Evolutionary conservation across 2,113 vertebrate genomes (phyloP).

Genomic region (Progne subis): DNA sequence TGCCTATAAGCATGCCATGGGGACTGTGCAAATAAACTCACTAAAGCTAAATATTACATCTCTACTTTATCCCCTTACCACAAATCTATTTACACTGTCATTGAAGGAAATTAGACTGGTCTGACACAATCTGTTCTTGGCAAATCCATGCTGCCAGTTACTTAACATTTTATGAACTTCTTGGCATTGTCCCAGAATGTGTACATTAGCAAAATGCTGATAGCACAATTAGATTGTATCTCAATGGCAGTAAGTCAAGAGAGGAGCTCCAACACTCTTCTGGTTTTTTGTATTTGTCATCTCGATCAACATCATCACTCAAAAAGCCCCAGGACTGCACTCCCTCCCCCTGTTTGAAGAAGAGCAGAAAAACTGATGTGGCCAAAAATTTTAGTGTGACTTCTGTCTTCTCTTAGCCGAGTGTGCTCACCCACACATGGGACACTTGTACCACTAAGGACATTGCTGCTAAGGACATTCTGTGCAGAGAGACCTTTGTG

Average conservation of each 20-base stretch:
- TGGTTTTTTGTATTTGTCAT: neutral
- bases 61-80: neutral
- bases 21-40: neutral
- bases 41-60: neutral
- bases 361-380: neutral
- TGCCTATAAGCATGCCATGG: accelerated
- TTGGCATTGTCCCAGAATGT: neutral
- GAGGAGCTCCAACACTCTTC: neutral
- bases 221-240: neutral
- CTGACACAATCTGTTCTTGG: neutral
- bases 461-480: accelerated
- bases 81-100: neutral
- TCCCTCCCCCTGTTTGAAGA: neutral
- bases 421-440: accelerated
- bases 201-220: neutral
- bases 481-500: neutral
- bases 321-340: neutral
- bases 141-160: neutral
- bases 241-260: neutral
- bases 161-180: neutral
- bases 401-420: neutral
- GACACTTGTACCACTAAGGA: neutral
- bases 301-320: neutral
- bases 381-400: neutral
- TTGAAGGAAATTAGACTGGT: neutral